Conservation (phyloP, 2,113 vertebrate species). For the Garra rufa region DNA sequence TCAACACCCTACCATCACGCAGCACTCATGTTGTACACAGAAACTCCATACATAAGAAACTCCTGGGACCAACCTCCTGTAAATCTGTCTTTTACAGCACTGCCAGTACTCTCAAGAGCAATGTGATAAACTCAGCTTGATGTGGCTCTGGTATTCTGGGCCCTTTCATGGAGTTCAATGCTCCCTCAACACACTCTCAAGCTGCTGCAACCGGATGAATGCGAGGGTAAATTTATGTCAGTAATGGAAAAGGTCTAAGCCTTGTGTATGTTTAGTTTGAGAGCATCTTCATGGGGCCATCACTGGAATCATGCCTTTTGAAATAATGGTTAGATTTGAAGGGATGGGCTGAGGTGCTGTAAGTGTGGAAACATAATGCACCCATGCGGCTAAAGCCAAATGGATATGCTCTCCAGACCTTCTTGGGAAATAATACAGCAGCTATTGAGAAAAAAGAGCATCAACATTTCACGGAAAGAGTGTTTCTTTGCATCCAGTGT, state of each 20-base stretch:
- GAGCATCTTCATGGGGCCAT: not conserved
- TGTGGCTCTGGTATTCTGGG: not conserved
- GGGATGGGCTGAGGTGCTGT: not conserved
- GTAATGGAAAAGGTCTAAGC: not conserved
- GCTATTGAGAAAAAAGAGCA: not conserved
- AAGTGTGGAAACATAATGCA: not conserved
- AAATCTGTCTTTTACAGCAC: not conserved
- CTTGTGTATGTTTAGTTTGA: not conserved
- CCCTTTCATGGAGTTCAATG: conserved; percentile 26
- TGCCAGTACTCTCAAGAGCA: not conserved
- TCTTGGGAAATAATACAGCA: not conserved
- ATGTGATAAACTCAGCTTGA: conserved; percentile 8
- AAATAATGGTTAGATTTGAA: conserved; percentile 7
- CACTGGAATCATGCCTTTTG: not conserved
- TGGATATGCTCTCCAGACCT: not conserved
- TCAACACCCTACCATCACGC: not conserved
- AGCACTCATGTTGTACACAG: not conserved
- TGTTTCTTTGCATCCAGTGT: not conserved
- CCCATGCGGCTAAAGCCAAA: not conserved
- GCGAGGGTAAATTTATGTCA: not conserved
- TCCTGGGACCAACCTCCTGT: not conserved
- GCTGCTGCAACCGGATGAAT: not conserved
- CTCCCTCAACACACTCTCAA: conserved; percentile 15
- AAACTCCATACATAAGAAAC: not conserved
- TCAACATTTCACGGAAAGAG: conserved; percentile 32